Evolutionary conservation across 64 coral and sea anemone genomes (phyloP), one percentile per base, ranked within the genome.

Genomic region (Cladopsammia gracilis): DNA sequence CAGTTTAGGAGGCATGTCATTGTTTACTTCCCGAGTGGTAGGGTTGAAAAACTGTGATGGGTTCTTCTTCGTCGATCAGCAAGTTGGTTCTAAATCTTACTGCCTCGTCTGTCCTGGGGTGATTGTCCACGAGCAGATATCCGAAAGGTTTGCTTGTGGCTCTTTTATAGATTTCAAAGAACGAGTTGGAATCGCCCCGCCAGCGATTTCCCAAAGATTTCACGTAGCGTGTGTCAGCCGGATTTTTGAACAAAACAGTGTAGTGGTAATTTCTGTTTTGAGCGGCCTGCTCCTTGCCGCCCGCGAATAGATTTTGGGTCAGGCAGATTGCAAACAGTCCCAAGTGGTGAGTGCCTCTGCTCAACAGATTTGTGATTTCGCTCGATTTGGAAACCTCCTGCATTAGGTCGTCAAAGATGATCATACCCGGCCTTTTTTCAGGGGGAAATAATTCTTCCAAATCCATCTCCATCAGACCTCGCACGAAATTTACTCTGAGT

Each of bases 331-430:
- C 75, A 54, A 50, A 50, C 23, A 80, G 49, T 20, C 57, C 20
- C 7, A 80, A 16, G 20, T 80, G 77, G 57, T 22, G 76, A 50
- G 76, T 15, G 2, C 48, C 48, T n/a, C 51, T 79, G 7, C 47
- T 79, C 8, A 79, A 51, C 10, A 80, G 11, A 34, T 80, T 51
- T 12, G 16, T 22, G 5, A 80, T 23, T 26, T 80, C 13, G 1
- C 22, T 6, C 10, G 77, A 60, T 4, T 80, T 22, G 20, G 25
- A 19, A 22, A n/a, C 48, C 3, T 57, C 77, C 6, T 15, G 52
- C 77, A 26, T 58, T 10, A 80, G 57, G 50, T 80, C 77, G 48
- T 58, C 77, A 9, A 80, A 18, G 3, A 80, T 50, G 13, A 80
- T 13, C 15, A 80, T 10, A 58, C 77, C 20, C 5, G 77, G 77